Conservation (phyloP, 2,113 vertebrate species). For the Clinocottus analis region DNA sequence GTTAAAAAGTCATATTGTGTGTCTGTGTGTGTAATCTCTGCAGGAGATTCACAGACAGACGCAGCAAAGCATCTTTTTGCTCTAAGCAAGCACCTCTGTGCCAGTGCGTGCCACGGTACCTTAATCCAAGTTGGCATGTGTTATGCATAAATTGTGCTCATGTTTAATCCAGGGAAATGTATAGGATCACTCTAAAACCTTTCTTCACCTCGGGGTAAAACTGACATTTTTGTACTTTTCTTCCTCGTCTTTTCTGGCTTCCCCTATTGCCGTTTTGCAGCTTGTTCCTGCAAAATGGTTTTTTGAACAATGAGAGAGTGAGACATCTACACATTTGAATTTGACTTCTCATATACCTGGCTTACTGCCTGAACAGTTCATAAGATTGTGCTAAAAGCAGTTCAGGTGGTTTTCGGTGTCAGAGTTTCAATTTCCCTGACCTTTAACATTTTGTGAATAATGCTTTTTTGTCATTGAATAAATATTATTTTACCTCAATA, state of each 20-base stretch:
- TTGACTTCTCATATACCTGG: neutral
- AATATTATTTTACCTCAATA: neutral
- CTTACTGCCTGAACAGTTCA: neutral
- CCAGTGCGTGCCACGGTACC: slow-evolving; percentile 1
- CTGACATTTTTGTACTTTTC: neutral
- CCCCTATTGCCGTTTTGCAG: neutral
- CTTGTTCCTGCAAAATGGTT: slow-evolving; percentile 28
- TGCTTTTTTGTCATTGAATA: neutral
- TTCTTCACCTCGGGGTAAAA: slow-evolving; percentile 10
- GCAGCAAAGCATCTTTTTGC: neutral
- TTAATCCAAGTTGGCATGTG: slow-evolving; percentile 27
- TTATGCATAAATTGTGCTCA: neutral
- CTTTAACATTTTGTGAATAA: neutral
- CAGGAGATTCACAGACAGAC: slow-evolving; percentile 1
- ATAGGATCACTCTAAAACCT: slow-evolving; percentile 11
- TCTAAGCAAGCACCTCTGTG: slow-evolving; percentile 3
- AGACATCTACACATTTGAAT: neutral
- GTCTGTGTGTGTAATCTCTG: neutral
- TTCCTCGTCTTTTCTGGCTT: slow-evolving; percentile 6
- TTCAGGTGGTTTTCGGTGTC: neutral
- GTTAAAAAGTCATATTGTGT: neutral
- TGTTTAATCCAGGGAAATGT: slow-evolving; percentile 20
- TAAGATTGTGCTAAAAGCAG: neutral
- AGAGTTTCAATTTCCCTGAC: slow-evolving; percentile 12
- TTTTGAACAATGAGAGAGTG: slow-evolving; percentile 6